A percentile compares a stretch with the other conserved stretches of the same genome.
Evolutionary conservation across 2,113 vertebrate genomes (phyloP).

Genomic region (Arothron firmamentum): DNA sequence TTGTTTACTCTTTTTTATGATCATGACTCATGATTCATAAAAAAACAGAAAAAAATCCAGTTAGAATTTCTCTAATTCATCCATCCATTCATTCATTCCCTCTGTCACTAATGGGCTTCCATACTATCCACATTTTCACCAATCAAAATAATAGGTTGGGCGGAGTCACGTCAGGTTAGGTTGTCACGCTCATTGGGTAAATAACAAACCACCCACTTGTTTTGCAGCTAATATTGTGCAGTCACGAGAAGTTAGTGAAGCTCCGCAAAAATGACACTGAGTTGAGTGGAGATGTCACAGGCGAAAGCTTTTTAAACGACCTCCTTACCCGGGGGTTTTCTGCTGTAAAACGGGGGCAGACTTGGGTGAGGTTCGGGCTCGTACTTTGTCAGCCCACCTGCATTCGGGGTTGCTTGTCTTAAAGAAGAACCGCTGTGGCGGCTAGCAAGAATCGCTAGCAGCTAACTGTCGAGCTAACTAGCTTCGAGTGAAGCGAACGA

Average conservation of each 20-base stretch:
- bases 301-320: neutral
- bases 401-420: neutral
- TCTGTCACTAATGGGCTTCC: neutral
- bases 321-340: neutral
- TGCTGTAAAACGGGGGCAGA: neutral
- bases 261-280: neutral
- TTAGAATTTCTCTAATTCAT: neutral
- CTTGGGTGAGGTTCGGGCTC: neutral
- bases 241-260: slow-evolving; percentile 62
- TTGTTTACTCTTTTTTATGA: too few species aligned
- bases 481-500: slow-evolving; percentile 20
- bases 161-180: slow-evolving; percentile 58
- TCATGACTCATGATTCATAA: too few species aligned
- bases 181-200: slow-evolving; percentile 67
- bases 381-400: slow-evolving; percentile 14
- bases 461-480: slow-evolving; percentile 40
- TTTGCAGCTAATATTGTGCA: slow-evolving; percentile 28
- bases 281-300: slow-evolving; percentile 9
- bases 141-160: slow-evolving; percentile 61
- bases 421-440: slow-evolving; percentile 7
- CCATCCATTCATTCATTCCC: neutral
- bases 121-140: slow-evolving; percentile 32
- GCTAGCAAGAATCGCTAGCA: slow-evolving; percentile 32
- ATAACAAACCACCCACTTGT: slow-evolving; percentile 73
- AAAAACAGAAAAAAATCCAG: neutral